A percentile compares a stretch with the other conserved stretches of the same genome.
Conservation (phyloP, 2,113 vertebrate genomes). For the Zosterops japonicus region DNA sequence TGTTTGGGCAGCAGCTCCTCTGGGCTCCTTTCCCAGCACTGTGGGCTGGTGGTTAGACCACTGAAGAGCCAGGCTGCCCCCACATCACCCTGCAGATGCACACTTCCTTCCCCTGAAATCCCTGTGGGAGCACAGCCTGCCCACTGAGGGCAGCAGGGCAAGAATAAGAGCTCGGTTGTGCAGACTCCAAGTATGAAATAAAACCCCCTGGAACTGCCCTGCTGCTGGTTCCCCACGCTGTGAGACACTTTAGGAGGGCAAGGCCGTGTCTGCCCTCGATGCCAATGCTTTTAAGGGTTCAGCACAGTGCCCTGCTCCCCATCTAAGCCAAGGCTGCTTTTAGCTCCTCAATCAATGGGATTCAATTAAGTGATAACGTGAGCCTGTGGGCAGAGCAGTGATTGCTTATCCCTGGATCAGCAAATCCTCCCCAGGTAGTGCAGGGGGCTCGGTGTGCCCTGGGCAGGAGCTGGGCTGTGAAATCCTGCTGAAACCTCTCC, state of each 20-base stretch:
- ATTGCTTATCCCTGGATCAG: not conserved
- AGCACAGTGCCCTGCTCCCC: not conserved
- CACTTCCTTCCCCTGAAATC: slow-evolving; percentile 60
- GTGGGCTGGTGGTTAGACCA: slow-evolving; percentile 52
- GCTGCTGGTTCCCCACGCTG: not conserved
- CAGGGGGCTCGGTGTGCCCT: not conserved
- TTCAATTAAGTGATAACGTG: not conserved
- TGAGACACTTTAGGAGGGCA: not conserved
- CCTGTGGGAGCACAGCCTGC: slow-evolving; percentile 24
- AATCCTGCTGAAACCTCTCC: not conserved
- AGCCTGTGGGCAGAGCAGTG: not conserved
- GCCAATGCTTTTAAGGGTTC: slow-evolving; percentile 44
- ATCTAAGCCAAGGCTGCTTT: slow-evolving; percentile 8
- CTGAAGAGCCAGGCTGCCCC: slow-evolving; percentile 42
- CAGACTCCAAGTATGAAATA: not conserved
- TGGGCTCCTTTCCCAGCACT: not conserved
- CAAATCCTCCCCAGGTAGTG: not conserved
- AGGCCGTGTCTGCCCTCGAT: not conserved
- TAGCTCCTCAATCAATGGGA: slow-evolving; percentile 14
- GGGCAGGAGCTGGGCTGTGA: not conserved
- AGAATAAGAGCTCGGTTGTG: slow-evolving; percentile 44
- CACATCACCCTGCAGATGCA: slow-evolving; percentile 29
- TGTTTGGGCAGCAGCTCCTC: not conserved
- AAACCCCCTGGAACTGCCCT: not conserved
- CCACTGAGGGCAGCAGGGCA: slow-evolving; percentile 33